Percentiles rank a stretch among this genome's conserved stretches.
phyloP scores from a whole-genome alignment of 1,140 invertebrate species.

The Drosophila parabipectinata region DNA sequence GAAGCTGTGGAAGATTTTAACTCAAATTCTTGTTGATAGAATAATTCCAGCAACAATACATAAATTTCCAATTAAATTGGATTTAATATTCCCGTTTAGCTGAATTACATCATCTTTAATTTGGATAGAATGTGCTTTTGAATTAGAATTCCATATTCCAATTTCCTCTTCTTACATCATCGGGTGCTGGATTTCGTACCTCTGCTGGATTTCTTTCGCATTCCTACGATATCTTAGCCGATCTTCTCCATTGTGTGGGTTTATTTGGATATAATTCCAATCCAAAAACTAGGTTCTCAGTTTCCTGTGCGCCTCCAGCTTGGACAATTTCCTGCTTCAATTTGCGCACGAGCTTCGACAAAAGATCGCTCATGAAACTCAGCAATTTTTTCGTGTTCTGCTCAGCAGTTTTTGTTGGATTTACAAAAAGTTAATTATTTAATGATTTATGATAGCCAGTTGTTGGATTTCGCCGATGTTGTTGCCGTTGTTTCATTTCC shows the following conservation, averaged over 20 bases:
- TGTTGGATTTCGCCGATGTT: conserved; percentile 6
- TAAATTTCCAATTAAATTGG: neutral
- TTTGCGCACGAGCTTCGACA: conserved; percentile 50
- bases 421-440: conserved; percentile 80
- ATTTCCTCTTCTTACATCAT: conserved; percentile 29
- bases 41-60: neutral
- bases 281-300: conserved; percentile 29
- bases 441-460: conserved; percentile 77
- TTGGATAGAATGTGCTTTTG: neutral
- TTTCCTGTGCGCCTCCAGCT: conserved; percentile 60
- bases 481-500: conserved; percentile 31
- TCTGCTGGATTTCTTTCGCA: conserved; percentile 16
- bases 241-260: conserved; percentile 45
- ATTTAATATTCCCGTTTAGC: conserved; percentile 7
- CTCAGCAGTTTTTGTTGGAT: conserved; percentile 29
- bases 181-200: conserved; percentile 3
- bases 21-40: conserved; percentile 4
- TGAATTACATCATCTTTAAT: conserved; percentile 13
- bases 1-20: conserved; percentile 3
- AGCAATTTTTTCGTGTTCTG: conserved; percentile 22
- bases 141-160: neutral
- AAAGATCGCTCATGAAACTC: conserved; percentile 35
- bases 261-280: conserved; percentile 21
- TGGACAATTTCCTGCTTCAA: conserved; percentile 66
- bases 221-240: conserved; percentile 17